phyloP scores from a whole-genome alignment of 1,140 invertebrate species.

The Tetranychus cinnabarinus region DNA sequence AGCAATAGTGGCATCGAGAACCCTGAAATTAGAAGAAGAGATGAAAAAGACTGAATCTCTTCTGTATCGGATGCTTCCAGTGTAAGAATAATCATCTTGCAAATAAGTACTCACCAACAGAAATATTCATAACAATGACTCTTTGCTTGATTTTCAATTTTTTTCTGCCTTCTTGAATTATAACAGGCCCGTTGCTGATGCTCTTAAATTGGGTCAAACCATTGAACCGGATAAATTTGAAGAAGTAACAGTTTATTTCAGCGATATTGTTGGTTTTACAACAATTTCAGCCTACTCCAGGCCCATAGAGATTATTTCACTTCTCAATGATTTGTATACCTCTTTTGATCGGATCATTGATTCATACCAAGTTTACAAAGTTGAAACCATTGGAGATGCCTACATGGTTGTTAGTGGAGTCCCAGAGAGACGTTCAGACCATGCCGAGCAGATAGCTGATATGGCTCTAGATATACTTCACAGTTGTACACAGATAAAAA shows the following conservation, averaged over 20 bases:
- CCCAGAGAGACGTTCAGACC: not conserved
- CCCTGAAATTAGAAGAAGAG: slow-evolving; percentile 61
- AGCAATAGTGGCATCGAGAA: slow-evolving; percentile 67
- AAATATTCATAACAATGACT: no score
- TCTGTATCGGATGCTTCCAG: slow-evolving; percentile 56
- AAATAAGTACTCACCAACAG: no score
- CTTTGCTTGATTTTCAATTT: no score
- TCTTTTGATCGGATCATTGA: slow-evolving; percentile 79
- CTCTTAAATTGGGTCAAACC: slow-evolving; percentile 56
- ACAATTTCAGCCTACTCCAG: slow-evolving; percentile 32
- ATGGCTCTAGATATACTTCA: not conserved
- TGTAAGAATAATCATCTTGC: no score
- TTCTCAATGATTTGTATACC: slow-evolving; percentile 84
- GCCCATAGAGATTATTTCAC: slow-evolving; percentile 42
- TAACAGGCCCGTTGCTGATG: slow-evolving; percentile 8
- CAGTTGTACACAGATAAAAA: not conserved
- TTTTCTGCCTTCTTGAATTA: no score
- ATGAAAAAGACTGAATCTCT: slow-evolving; percentile 81
- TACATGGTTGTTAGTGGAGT: slow-evolving; percentile 47
- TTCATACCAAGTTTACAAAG: slow-evolving; percentile 86
- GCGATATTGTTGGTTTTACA: slow-evolving; percentile 70
- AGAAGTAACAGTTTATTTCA: slow-evolving; percentile 86
- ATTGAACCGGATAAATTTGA: slow-evolving; percentile 87
- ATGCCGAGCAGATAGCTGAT: not conserved
- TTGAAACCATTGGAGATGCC: slow-evolving; percentile 90